phyloP scores from a whole-genome alignment of 1,140 invertebrate species.

The Zaprionus nigranus region DNA sequence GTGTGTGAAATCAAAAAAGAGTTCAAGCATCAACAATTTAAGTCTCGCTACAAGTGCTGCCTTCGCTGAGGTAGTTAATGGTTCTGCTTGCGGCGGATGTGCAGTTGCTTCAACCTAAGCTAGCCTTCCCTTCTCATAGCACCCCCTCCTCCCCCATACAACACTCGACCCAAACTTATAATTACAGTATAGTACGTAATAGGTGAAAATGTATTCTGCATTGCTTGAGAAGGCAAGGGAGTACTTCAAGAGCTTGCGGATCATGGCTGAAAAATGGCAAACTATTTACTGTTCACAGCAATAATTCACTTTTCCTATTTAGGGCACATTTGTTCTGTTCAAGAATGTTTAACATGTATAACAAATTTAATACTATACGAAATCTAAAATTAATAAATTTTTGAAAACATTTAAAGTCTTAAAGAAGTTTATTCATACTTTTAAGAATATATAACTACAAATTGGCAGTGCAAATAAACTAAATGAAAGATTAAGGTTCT shows the following conservation, averaged over 20 bases:
- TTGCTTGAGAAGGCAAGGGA: not conserved
- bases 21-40: slow-evolving; percentile 75
- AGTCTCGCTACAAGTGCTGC: slow-evolving; percentile 51
- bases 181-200: slow-evolving; percentile 1
- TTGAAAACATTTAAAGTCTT: not conserved
- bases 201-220: not conserved
- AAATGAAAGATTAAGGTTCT: too few relatives aligned
- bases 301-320: not conserved
- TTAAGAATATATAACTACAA: not conserved
- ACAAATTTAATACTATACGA: not conserved
- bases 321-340: not conserved
- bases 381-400: not conserved
- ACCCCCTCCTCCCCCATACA: not conserved
- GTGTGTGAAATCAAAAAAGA: slow-evolving; percentile 73
- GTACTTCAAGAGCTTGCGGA: not conserved
- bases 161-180: not conserved
- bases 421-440: not conserved
- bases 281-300: not conserved
- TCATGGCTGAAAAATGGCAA: not conserved
- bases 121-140: too few relatives aligned
- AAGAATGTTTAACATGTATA: not conserved
- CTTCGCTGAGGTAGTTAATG: slow-evolving; percentile 64
- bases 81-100: slow-evolving; percentile 54
- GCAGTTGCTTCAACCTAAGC: slow-evolving; percentile 56
- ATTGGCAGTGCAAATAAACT: not conserved